These are phyloP conservation scores for Goniozus legneri DNA, from an alignment of 1,140 invertebrate genomes.

Conservation along the genomic window DNA sequence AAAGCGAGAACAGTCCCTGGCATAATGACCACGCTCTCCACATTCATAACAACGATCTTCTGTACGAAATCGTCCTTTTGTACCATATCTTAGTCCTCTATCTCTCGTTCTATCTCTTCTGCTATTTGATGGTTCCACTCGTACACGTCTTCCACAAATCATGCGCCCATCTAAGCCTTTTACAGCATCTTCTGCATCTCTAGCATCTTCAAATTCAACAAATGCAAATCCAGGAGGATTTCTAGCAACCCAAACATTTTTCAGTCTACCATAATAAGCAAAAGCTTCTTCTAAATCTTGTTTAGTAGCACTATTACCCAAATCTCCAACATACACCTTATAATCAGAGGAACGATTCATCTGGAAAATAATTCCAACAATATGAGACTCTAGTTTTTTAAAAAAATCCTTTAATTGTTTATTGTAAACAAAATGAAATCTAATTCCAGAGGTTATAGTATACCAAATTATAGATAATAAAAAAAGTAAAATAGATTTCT, in stretches of 20 bases:
- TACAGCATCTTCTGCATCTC: conserved; percentile 91
- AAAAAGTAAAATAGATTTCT: no score
- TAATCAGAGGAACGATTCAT: conserved; percentile 84
- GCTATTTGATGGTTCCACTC: conserved; percentile 89
- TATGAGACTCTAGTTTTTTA: conserved; percentile 7
- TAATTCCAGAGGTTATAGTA: no score
- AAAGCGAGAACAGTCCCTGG: conserved; percentile 77
- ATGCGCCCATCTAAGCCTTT: conserved; percentile 71
- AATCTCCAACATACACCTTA: conserved; percentile 96
- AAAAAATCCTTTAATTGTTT: not conserved
- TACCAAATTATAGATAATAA: no score
- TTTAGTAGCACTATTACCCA: conserved; percentile 83
- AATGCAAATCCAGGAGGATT: conserved; percentile 94
- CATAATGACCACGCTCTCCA: conserved; percentile 87
- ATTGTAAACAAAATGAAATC: no score
- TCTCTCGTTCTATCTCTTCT: conserved; percentile 58
- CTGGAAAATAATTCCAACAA: conserved; percentile 20
- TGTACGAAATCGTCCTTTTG: conserved; percentile 69
- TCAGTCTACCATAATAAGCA: conserved; percentile 88
- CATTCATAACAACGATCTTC: conserved; percentile 91
- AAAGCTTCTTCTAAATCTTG: conserved; percentile 92
- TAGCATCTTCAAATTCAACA: conserved; percentile 87
- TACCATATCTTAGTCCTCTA: conserved; percentile 57
- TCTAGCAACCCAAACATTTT: conserved; percentile 92
- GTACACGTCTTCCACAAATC: conserved; percentile 83